Percentiles rank a stretch among this genome's conserved stretches.
Evolutionary conservation across 2,888 invertebrate genomes (phyloP).

Genomic region (Cosmia trapezina): DNA sequence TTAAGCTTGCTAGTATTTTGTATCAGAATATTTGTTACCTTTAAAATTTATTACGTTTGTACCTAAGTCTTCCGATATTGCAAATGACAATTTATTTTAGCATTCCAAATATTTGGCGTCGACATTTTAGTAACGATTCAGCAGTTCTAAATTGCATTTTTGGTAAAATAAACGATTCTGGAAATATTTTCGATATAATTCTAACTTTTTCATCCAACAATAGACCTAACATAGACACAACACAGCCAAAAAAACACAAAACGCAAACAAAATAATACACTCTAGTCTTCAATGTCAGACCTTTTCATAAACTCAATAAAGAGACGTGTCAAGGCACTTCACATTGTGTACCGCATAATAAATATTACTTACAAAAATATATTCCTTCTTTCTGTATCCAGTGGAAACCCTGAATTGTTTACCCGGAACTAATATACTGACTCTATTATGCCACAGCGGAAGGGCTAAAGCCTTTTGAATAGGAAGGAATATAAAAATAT

Average conservation of each 20-base stretch:
- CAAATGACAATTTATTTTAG: neutral
- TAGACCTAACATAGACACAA: neutral
- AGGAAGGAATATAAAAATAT: constrained; percentile 63
- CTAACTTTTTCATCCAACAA: neutral
- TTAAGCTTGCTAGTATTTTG: neutral
- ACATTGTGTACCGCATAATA: constrained; percentile 44
- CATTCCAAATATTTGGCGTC: neutral
- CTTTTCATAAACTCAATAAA: constrained; percentile 40
- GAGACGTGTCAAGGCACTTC: constrained; percentile 23
- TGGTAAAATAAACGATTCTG: neutral
- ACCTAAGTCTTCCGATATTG: neutral
- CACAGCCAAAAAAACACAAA: neutral
- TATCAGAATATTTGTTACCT: neutral
- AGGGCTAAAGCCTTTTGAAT: constrained; percentile 69
- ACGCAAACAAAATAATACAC: constrained; percentile 10
- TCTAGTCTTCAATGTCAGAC: constrained; percentile 16
- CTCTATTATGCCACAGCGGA: constrained; percentile 67
- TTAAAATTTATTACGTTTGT: neutral
- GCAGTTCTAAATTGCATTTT: too few relatives aligned
- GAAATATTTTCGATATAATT: neutral
- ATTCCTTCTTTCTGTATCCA: constrained; percentile 61
- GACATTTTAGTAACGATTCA: neutral
- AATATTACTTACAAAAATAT: constrained; percentile 65
- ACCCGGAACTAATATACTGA: constrained; percentile 75
- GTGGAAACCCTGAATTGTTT: constrained; percentile 70